phyloP scores from a whole-genome alignment of 2,888 invertebrate genomes.

The Eupithecia insigniata region DNA sequence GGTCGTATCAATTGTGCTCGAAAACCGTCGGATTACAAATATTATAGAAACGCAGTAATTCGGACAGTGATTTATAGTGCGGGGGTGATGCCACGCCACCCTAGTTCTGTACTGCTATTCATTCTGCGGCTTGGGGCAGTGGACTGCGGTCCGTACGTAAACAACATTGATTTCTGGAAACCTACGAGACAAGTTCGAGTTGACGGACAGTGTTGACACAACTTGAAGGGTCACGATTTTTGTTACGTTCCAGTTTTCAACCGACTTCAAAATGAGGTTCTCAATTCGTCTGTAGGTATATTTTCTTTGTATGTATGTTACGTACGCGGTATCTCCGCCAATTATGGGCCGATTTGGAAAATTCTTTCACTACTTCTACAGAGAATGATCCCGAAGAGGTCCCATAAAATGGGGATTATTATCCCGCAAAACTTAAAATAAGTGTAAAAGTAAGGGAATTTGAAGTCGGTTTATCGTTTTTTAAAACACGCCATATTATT shows the following conservation, averaged over 20 bases:
- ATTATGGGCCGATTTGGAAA: too few species aligned
- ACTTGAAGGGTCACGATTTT: conserved; percentile 33
- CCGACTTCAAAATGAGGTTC: too few species aligned
- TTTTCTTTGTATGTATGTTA: too few species aligned
- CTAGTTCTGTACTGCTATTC: conserved; percentile 47
- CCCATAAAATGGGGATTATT: too few species aligned
- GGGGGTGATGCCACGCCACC: conserved; percentile 81
- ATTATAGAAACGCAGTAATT: conserved; percentile 81
- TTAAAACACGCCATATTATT: too few species aligned
- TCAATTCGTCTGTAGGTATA: too few species aligned
- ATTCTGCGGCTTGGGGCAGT: conserved; percentile 33
- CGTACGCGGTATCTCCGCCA: too few species aligned
- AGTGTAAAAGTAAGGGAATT: too few species aligned
- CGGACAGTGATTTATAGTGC: conserved; percentile 83
- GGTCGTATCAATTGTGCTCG: conserved; percentile 66
- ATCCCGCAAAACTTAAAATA: too few species aligned
- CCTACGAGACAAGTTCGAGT: conserved; percentile 65
- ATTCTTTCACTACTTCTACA: too few species aligned
- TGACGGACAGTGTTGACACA: conserved; percentile 50
- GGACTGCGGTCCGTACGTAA: conserved; percentile 61
- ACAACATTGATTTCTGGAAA: conserved; percentile 81
- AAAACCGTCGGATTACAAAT: conserved; percentile 74
- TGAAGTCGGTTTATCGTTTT: too few species aligned
- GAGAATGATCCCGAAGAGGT: too few species aligned
- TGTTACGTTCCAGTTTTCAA: conserved; percentile 17